A percentile compares a stretch with the other conserved stretches of the same genome.
phyloP scores from a whole-genome alignment of 2,797 vertebrate species.

The Hypotaenidia philippensis region DNA sequence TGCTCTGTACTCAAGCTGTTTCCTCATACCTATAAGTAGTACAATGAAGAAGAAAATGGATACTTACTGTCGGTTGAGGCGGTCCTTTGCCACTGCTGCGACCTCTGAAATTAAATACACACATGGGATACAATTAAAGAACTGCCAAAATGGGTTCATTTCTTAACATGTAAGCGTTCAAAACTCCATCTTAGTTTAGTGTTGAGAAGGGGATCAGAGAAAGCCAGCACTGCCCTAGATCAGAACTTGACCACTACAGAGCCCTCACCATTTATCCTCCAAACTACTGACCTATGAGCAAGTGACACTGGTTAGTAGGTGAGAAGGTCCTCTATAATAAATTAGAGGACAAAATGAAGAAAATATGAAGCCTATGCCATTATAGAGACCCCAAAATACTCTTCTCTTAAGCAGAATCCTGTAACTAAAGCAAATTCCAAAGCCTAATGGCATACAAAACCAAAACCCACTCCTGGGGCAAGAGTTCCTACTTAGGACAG shows the following conservation, averaged over 20 bases:
- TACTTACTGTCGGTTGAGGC: conserved; percentile 89
- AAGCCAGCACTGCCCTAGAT: background rate
- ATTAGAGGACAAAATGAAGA: background rate
- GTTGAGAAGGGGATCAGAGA: background rate
- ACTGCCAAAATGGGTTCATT: background rate
- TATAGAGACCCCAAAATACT: background rate
- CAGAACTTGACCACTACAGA: background rate
- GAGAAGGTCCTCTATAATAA: background rate
- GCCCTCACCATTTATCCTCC: background rate
- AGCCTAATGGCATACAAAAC: background rate
- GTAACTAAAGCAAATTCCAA: background rate
- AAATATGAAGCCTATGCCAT: background rate
- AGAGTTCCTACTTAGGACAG: background rate
- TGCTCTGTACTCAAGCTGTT: background rate
- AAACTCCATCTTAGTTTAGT: background rate
- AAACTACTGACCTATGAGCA: background rate
- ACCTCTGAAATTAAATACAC: conserved; percentile 86
- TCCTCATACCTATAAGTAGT: background rate
- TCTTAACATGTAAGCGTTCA: background rate
- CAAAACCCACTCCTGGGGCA: background rate
- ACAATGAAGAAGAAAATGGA: background rate
- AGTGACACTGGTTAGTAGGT: background rate
- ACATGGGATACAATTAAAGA: background rate
- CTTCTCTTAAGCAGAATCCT: background rate
- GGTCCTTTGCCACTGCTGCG: conserved; percentile 95